Conservation (phyloP, 2,113 vertebrate genomes). For the Micronisus gabar region DNA sequence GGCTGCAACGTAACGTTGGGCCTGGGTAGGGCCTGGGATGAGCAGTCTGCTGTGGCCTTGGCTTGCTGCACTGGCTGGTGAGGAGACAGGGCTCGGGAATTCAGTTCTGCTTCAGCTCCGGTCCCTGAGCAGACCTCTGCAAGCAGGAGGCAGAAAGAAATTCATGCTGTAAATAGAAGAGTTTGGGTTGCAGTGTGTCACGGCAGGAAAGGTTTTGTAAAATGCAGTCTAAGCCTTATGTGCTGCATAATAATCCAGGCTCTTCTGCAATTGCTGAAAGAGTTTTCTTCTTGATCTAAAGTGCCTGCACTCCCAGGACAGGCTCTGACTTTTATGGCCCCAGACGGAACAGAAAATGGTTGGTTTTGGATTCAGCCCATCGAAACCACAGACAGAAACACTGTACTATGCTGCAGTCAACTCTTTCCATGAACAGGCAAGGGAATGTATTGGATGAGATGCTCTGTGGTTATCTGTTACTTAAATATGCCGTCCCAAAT, state of each 20-base stretch:
- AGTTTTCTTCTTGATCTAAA: background rate
- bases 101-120: background rate
- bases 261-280: background rate
- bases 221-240: background rate
- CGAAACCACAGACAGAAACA: constrained; percentile 19
- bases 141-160: background rate
- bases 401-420: background rate
- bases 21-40: background rate
- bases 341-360: background rate
- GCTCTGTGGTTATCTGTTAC: background rate
- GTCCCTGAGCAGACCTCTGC: background rate
- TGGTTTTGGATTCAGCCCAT: constrained; percentile 1
- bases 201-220: background rate
- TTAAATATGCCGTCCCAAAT: background rate
- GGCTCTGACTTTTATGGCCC: background rate
- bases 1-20: background rate
- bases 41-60: background rate
- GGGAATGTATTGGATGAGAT: background rate
- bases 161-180: background rate
- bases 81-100: background rate
- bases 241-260: background rate
- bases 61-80: background rate
- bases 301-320: background rate
- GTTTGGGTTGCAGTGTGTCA: background rate
- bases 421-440: background rate